A percentile compares a stretch with the other conserved stretches of the same genome.
Evolutionary conservation across 1,140 invertebrate species (phyloP).

Genomic region (Lysiphlebus fabarum): DNA sequence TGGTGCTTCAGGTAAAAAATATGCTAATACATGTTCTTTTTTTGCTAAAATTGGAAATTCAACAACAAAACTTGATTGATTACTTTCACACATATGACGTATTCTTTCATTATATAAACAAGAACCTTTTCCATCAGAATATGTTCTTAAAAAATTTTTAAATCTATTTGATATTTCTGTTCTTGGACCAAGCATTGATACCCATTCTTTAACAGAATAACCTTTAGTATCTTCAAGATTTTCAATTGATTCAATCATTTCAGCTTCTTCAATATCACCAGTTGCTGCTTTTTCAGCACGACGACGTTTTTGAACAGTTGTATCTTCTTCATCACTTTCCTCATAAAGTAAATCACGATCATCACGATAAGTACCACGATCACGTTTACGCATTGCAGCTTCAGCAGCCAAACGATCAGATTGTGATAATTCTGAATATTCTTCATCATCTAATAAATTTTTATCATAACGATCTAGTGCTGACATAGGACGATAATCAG

Average conservation of each 20-base stretch:
- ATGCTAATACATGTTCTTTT: constrained; percentile 90
- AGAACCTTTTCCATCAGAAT: constrained; percentile 80
- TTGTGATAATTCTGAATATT: constrained; percentile 83
- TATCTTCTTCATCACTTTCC: constrained; percentile 61
- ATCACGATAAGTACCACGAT: constrained; percentile 75
- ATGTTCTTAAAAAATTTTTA: constrained; percentile 91
- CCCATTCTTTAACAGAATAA: constrained; percentile 90
- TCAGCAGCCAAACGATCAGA: constrained; percentile 85
- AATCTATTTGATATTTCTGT: constrained; percentile 97
- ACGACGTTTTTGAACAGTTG: constrained; percentile 71
- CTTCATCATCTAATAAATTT: constrained; percentile 83
- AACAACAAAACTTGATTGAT: constrained; percentile 86
- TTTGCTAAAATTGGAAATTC: constrained; percentile 88
- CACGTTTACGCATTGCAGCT: constrained; percentile 83
- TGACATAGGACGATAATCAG: constrained; percentile 94
- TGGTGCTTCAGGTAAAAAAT: constrained; percentile 96
- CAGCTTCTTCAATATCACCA: constrained; percentile 73
- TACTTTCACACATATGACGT: constrained; percentile 90
- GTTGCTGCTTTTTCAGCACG: constrained; percentile 82
- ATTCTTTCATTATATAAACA: constrained; percentile 93
- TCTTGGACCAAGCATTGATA: constrained; percentile 89
- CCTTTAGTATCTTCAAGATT: constrained; percentile 96
- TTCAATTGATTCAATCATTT: constrained; percentile 95
- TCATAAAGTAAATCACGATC: constrained; percentile 77
- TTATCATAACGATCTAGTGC: constrained; percentile 91